phyloP scores from a whole-genome alignment of 2,113 vertebrate species.

The Macheiramphus alcinus region DNA sequence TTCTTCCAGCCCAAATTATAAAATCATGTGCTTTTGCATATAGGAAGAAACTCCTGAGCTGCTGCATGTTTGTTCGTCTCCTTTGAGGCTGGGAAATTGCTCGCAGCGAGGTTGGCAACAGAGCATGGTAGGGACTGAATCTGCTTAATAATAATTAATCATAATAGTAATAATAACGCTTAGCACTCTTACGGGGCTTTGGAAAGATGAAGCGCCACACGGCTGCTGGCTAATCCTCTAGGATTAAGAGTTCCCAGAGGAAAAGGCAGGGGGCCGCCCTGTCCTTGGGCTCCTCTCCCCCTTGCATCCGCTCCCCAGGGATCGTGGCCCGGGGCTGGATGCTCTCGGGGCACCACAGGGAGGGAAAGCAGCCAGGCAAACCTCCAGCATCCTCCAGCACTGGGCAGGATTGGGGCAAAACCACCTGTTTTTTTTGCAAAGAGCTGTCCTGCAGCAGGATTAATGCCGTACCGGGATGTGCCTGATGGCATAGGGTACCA shows the following conservation, averaged over 20 bases:
- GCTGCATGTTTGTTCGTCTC: background rate
- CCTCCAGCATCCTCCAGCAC: background rate
- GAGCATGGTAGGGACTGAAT: background rate
- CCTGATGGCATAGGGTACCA: accelerated
- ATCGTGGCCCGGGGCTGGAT: accelerated
- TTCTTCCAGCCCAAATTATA: background rate
- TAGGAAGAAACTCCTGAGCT: background rate
- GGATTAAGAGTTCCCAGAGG: background rate
- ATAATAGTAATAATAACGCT: background rate
- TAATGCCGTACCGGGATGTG: accelerated
- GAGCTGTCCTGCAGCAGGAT: accelerated
- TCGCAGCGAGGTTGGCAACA: background rate
- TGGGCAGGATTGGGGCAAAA: background rate
- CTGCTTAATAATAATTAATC: slow-evolving; percentile 53
- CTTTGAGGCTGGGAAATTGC: background rate
- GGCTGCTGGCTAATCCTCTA: slow-evolving; percentile 10
- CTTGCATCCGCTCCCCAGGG: accelerated
- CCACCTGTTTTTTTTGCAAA: background rate
- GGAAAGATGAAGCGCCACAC: background rate
- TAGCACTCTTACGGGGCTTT: background rate
- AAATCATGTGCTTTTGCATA: background rate
- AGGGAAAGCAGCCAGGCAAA: background rate
- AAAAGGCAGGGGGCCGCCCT: background rate
- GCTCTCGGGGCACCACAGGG: accelerated
- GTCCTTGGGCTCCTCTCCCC: background rate